A percentile compares a stretch with the other conserved stretches of the same genome.
phyloP scores from a whole-genome alignment of 2,113 vertebrate species.

The Myotis lucifugus region DNA sequence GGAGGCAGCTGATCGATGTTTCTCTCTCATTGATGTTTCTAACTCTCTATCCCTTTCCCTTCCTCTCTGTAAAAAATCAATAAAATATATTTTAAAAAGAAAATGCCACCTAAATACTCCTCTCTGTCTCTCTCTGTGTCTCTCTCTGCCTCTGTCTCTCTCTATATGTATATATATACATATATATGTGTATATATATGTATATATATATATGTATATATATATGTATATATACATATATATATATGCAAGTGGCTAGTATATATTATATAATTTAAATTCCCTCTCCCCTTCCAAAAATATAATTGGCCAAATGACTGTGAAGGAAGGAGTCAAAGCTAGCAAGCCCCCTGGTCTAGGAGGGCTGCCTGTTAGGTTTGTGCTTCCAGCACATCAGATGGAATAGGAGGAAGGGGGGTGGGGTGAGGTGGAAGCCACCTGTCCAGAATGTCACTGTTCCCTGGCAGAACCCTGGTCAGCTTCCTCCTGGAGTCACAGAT shows the following conservation, averaged over 20 bases:
- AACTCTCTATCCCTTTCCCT: no score
- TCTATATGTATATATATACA: neutral
- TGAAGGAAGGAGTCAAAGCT: neutral
- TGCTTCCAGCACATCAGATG: neutral
- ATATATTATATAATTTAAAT: neutral
- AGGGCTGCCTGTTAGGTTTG: neutral
- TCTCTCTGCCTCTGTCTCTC: no score
- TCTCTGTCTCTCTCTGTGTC: no score
- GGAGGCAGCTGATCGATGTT: no score
- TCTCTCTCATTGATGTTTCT: no score
- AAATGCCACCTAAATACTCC: neutral
- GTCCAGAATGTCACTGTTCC: neutral
- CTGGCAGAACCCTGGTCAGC: neutral
- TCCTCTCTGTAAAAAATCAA: no score
- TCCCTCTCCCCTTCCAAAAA: no score
- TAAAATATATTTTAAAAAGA: no score
- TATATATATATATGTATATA: neutral
- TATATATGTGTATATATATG: no score
- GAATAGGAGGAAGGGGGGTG: neutral
- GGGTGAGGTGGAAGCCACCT: neutral
- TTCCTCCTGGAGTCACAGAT: conserved; percentile 40
- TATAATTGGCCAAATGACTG: neutral
- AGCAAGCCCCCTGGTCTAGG: neutral
- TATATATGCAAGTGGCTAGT: neutral
- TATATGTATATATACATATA: neutral